Percentiles rank a stretch among this genome's conserved stretches.
phyloP scores from a whole-genome alignment of 2,113 vertebrate genomes.

The Guaruba guarouba region DNA sequence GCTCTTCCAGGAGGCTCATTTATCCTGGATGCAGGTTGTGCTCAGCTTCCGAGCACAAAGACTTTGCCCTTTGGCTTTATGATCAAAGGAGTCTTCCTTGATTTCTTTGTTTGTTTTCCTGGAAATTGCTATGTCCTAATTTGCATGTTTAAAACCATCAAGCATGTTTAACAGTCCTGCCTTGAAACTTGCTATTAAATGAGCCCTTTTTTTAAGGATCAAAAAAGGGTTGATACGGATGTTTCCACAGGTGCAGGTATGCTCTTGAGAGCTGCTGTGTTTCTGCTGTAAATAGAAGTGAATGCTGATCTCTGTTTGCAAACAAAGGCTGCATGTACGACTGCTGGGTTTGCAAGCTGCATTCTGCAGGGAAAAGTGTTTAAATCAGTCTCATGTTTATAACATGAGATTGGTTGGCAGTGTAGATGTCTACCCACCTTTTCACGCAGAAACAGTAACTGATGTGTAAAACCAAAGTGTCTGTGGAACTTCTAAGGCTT shows the following conservation, averaged over 20 bases:
- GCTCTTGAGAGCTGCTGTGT: background rate
- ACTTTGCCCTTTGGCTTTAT: background rate
- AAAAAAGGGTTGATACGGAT: background rate
- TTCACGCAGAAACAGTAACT: background rate
- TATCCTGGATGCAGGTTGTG: background rate
- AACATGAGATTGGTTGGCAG: fast-evolving
- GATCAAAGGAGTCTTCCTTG: background rate
- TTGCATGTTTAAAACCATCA: background rate
- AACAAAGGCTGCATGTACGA: background rate
- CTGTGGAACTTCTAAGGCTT: background rate
- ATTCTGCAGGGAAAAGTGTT: background rate
- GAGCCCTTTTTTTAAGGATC: background rate
- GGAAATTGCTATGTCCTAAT: background rate
- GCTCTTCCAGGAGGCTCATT: background rate
- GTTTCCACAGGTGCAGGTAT: background rate
- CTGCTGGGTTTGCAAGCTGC: background rate
- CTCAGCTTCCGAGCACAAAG: background rate
- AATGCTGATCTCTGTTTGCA: background rate
- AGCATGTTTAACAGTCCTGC: background rate
- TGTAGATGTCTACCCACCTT: background rate
- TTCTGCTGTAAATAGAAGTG: background rate
- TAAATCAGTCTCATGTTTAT: background rate
- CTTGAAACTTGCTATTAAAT: background rate
- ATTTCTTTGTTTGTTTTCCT: background rate
- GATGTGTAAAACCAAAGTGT: background rate